Percentiles rank a stretch among this genome's conserved stretches.
phyloP scores from a whole-genome alignment of 2,888 invertebrate genomes.

The Drosophila neonasuta region DNA sequence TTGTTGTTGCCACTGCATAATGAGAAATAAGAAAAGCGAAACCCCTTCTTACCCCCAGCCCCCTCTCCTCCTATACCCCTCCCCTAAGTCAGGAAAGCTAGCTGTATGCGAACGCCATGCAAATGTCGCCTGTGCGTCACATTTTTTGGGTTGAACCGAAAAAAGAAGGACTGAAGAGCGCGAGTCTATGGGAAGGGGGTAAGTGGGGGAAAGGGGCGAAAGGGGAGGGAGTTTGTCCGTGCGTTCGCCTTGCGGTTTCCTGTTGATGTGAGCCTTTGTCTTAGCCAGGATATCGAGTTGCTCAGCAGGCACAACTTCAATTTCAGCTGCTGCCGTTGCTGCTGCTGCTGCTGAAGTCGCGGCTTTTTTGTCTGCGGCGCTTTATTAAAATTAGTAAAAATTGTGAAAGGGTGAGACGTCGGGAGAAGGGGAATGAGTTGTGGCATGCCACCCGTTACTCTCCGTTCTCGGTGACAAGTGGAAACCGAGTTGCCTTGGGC shows the following conservation, averaged over 20 bases:
- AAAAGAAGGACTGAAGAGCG: too few relatives aligned
- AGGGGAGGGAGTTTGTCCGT: neutral
- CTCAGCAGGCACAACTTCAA: constrained; percentile 23
- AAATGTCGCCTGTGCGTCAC: constrained; percentile 57
- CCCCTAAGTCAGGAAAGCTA: too few relatives aligned
- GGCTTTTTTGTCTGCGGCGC: constrained; percentile 58
- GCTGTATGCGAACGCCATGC: constrained; percentile 28
- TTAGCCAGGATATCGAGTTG: constrained; percentile 69
- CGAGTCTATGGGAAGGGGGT: too few relatives aligned
- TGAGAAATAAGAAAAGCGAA: constrained; percentile 63
- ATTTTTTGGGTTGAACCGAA: constrained; percentile 29
- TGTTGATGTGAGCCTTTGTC: constrained; percentile 76
- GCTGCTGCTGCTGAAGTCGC: constrained; percentile 16
- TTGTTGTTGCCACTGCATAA: constrained; percentile 52
- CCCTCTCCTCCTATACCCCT: neutral
- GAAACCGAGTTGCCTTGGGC: constrained; percentile 56
- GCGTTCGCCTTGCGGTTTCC: constrained; percentile 66
- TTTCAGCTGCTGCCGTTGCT: constrained; percentile 26
- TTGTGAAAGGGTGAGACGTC: constrained; percentile 31
- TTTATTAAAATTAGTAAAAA: constrained; percentile 81
- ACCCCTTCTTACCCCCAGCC: constrained; percentile 8
- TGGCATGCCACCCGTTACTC: constrained; percentile 10
- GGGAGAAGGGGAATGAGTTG: neutral
- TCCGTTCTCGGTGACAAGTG: constrained; percentile 38
- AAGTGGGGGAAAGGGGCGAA: neutral